Base-by-base conservation (phyloP, 2,113 vertebrate species). In the Aspiorhynchus laticeps region DNA sequence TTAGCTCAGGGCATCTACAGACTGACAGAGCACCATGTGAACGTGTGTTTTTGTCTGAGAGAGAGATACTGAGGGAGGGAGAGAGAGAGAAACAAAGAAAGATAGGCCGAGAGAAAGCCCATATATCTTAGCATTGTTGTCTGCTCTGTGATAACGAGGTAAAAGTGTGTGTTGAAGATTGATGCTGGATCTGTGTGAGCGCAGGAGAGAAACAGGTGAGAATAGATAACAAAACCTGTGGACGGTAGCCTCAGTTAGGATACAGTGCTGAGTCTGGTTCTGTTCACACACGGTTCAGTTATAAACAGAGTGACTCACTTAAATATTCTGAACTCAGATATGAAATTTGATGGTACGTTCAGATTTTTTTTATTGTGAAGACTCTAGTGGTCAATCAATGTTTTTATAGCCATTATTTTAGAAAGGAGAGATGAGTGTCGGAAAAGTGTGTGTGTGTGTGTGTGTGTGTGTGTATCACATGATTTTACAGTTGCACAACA, bases 41-140 rank as follows among this genome's bases (percentile, higher is more conserved):
- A 65, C 8, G 24, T 65, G 53, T 61, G 89, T 87, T 48, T 88
- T 46, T 91, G 87, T 79, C 31, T 59, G 46, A 48, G 46, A 48
- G 46, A 51, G 61, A 51, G 24, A 69, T 33, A 69, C 21, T 59
- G 12, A 48, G 63, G 43, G 80, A 89, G 77, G 76, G 69, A 91
- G 87, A 90, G 85, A 91, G 87, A 86, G 75, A 53, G 61, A 53
- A 28, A 74, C 26, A 84, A 36, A 73, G 83, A 85, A 31, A 85
- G 56, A 36, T 61, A 15, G 14, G 24, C 21, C 2, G 11, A 75
- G 24, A 1, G 38, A 75, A 6, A 46, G 24, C 6, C 28, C 9
- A 63, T 36, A 33, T 11, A 51, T 85, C 74, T 78, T 9, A 26
- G 26, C 36, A 61, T 87, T 86, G 78, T 51, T 89, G 88, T 88